phyloP scores from a whole-genome alignment of 1,140 invertebrate species.

The Drosophila pseudoobscura region DNA sequence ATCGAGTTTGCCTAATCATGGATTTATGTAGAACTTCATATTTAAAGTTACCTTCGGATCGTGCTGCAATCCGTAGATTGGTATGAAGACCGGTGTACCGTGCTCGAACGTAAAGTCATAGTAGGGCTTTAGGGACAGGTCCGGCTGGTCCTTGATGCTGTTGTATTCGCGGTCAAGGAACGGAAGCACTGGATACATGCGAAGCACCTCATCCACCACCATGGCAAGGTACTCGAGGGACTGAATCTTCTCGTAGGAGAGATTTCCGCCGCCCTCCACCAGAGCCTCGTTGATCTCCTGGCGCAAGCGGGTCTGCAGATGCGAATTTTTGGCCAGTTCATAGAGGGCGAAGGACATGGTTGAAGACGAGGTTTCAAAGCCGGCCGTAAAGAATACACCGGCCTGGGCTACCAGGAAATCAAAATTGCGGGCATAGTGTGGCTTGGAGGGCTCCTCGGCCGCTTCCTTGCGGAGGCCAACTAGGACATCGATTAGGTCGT shows the following conservation, averaged over 20 bases:
- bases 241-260: conserved; percentile 86
- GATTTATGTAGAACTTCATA: too few relatives aligned
- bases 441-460: conserved; percentile 35
- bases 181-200: conserved; percentile 75
- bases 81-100: conserved; percentile 70
- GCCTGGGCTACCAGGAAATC: conserved; percentile 87
- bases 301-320: conserved; percentile 87
- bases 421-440: conserved; percentile 65
- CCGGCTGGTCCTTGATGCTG: conserved; percentile 30
- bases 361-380: conserved; percentile 91
- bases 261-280: conserved; percentile 83
- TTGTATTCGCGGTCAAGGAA: conserved; percentile 69
- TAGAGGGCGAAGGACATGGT: conserved; percentile 87
- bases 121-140: conserved; percentile 62
- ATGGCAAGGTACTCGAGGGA: conserved; percentile 87
- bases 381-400: conserved; percentile 89
- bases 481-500: conserved; percentile 84
- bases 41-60: conserved; percentile 65
- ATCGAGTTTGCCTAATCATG: not conserved
- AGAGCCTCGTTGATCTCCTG: conserved; percentile 86
- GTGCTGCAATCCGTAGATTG: conserved; percentile 66
- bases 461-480: conserved; percentile 79
- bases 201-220: conserved; percentile 84
- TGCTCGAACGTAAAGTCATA: conserved; percentile 61
- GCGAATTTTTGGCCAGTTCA: conserved; percentile 87